Conservation (phyloP, 2,888 invertebrate genomes). For the Acanthosepion pharaonis region DNA sequence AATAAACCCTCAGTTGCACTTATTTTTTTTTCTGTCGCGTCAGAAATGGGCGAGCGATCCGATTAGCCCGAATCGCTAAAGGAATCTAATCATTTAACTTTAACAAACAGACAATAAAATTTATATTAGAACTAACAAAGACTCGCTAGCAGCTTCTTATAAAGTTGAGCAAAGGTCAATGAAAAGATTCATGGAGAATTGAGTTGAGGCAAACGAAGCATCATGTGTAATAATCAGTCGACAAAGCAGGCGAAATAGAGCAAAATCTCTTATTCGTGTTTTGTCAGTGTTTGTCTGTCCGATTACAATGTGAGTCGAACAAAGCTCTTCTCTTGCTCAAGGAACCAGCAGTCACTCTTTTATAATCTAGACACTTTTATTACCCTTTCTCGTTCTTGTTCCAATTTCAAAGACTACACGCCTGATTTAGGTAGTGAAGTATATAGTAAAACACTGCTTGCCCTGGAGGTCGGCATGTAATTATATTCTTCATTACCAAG, state of each 20-base stretch:
- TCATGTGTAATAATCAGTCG: neutral
- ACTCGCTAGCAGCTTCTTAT: neutral
- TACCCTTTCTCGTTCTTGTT: neutral
- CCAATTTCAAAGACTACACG: too few relatives aligned
- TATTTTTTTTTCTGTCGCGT: neutral
- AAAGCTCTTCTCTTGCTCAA: neutral
- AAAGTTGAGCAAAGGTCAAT: neutral
- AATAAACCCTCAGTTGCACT: neutral
- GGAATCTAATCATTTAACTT: neutral
- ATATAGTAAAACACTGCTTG: too few relatives aligned
- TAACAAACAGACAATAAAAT: neutral
- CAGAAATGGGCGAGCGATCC: neutral
- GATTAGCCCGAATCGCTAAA: neutral
- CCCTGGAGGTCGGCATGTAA: too few relatives aligned
- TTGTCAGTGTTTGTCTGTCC: too few relatives aligned
- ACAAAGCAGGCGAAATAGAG: neutral
- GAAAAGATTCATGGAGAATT: neutral
- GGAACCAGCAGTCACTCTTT: neutral
- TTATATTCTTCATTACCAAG: too few relatives aligned
- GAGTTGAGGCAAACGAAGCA: neutral
- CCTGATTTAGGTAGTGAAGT: too few relatives aligned
- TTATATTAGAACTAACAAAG: neutral
- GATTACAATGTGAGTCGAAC: neutral
- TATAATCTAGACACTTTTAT: neutral
- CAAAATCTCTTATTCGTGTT: neutral